Evolutionary conservation across 2,113 vertebrate species (phyloP).

Genomic region (Carassius auratus): DNA sequence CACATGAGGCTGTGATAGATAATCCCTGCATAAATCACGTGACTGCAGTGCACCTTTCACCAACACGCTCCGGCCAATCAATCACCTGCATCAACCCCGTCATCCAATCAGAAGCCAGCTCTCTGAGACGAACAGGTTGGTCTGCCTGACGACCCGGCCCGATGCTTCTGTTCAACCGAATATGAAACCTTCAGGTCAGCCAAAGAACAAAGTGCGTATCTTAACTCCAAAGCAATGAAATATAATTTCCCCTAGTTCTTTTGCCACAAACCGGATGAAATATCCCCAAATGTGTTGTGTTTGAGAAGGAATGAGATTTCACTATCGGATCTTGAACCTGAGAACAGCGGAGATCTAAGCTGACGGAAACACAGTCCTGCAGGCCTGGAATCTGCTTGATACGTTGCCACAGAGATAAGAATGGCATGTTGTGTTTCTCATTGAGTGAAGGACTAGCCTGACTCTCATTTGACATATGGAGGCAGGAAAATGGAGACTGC

Average conservation of each 20-base stretch:
- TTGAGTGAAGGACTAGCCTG: slow-evolving; percentile 6
- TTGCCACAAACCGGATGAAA: neutral
- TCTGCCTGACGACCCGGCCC: slow-evolving; percentile 3
- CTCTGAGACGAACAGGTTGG: slow-evolving; percentile 26
- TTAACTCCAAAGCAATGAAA: slow-evolving; percentile 13
- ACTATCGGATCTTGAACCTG: neutral
- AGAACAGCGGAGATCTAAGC: neutral
- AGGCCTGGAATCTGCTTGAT: neutral
- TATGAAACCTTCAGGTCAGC: neutral
- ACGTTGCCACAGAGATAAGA: slow-evolving; percentile 29
- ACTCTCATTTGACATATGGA: slow-evolving; percentile 36
- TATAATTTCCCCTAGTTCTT: neutral
- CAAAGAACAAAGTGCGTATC: neutral
- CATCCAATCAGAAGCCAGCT: slow-evolving; percentile 28
- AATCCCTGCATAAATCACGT: slow-evolving; percentile 42
- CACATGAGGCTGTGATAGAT: slow-evolving; percentile 22
- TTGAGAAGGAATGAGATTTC: slow-evolving; percentile 25
- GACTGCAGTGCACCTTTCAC: slow-evolving; percentile 12
- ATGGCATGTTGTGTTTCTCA: slow-evolving; percentile 20
- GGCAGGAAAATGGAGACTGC: neutral
- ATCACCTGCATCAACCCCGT: neutral
- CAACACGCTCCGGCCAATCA: slow-evolving; percentile 17
- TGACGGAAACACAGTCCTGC: slow-evolving; percentile 4
- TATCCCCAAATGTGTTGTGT: neutral
- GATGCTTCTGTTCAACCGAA: neutral